Conservation (phyloP, 1,140 invertebrate genomes). For the Wiebesia pumilae region DNA sequence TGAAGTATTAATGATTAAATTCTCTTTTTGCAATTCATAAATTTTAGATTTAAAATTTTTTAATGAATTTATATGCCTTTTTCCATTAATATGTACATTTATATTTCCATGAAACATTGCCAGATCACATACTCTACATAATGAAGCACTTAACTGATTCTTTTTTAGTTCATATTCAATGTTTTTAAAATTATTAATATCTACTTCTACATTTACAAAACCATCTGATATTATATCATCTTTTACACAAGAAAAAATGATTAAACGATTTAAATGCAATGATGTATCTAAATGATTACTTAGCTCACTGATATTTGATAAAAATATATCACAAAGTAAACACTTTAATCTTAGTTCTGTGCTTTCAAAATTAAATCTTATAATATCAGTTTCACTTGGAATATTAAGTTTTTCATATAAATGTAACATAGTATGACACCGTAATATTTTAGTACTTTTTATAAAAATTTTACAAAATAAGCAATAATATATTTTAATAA, state of each 20-base stretch:
- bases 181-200: neutral
- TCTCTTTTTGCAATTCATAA: neutral
- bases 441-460: neutral
- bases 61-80: neutral
- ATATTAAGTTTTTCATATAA: constrained; percentile 7
- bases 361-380: neutral
- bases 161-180: neutral
- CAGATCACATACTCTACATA: constrained; percentile 8
- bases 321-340: constrained; percentile 13
- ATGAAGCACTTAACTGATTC: neutral
- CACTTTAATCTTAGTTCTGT: constrained; percentile 1
- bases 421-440: constrained; percentile 23
- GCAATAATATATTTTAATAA: constrained; percentile 15
- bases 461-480: neutral
- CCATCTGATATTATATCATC: neutral
- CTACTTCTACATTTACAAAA: neutral
- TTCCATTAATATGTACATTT: neutral
- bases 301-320: neutral
- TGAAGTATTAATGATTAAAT: neutral
- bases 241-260: neutral
- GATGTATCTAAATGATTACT: neutral
- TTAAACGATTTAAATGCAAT: neutral
- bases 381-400: constrained; percentile 14
- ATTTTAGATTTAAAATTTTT: neutral
- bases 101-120: neutral